Evolutionary conservation across 2,888 invertebrate genomes (phyloP), one percentile per base, ranked within the genome.

Genomic region (Melitaea athalia): DNA sequence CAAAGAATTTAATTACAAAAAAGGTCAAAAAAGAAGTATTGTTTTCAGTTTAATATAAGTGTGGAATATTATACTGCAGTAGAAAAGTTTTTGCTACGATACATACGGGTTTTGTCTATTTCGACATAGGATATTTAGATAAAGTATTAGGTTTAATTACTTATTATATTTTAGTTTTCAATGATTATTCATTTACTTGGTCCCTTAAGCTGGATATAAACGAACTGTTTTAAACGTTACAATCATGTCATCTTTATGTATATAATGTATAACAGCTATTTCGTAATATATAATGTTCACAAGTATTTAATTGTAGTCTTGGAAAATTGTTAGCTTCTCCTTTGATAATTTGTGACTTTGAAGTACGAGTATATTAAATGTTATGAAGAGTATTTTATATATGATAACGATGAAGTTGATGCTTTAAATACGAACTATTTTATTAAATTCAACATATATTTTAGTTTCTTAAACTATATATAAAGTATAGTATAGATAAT

Each of bases 311-410:
- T 61, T 17, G 53, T 61, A 61, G 53, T 47, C 61, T 60, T 47
- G 59, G 59, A 49, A 66, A 60, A 66, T 55, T 53, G 43, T 59
- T 59, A 55, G 55, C 53, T 66, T 33, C 47, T n/a, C 66, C 47
- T 50, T 61, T 65, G 31, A 53, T 55, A 66, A 61, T 66, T 66
- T 47, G 53, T 66, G 31, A 61, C 47, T 49, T 66, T 61, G 53
- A 66, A 66, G 60, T 65, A 59, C 59, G 59, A 49, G 47, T 53
- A 60, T 65, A 65, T 66, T 55, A 66, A 66, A 66, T 66, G 61
- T 66, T 47, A 53, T 55, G 60, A 60, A 24, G 53, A 33, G n/a
- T 55, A 45, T 53, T 53, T 53, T 55, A 15, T 47, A 61, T 66
- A 17, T 38, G 17, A 43, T 53, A 50, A 17, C 14, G 59, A 31